Base-by-base conservation (phyloP, 2,888 invertebrate genomes). In the Rutpela maculata region DNA sequence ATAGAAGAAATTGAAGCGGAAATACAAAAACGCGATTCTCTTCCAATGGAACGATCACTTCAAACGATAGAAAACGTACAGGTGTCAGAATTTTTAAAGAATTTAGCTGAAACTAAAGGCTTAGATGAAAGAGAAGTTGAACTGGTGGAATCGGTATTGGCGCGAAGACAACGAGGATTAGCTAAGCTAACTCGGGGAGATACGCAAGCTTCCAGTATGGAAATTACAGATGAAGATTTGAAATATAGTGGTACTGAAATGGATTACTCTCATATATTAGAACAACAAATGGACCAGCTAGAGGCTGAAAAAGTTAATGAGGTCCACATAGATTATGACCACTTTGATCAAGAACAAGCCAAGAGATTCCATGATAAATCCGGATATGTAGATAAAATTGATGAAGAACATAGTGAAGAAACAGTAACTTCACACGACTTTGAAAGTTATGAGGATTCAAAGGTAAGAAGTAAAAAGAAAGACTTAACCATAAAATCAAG, bases 181-280 rank as follows among this genome's bases (percentile, higher is more conserved):
- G 85, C 89, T 31, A 90, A 88, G 82, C 84, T 91, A 50, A 85
- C 89, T 9, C 85, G 91, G 73, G 89, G 88, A 55, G 91, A 91
- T 78, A 91, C 91, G 31, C 90, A 90, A 86, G 90, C 91, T 9
- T 91, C 92, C 0, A 92, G 92, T 80, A 90, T 92, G 87, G 92
- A 92, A 88, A 91, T 91, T 73, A 92, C 92, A 15, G 92, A 92
- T 82, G 95, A 95, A 91, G 95, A 95, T 86, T 91, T 95, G 82
- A 92, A 92, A 84, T 94, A 93, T 86, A 94, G 94, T 86, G 94
- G 94, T 73, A 92, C 92, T 78, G 94, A 94, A 86, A 92, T 92
- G 79, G 94, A 94, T 88, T 91, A 92, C 82, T 93, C 93, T 78
- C 84, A 89, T 78, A 86, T 89, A 60, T 81, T 90, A 35, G 86